Conservation (phyloP, 2,797 vertebrate species). For the Pampus argenteus region DNA sequence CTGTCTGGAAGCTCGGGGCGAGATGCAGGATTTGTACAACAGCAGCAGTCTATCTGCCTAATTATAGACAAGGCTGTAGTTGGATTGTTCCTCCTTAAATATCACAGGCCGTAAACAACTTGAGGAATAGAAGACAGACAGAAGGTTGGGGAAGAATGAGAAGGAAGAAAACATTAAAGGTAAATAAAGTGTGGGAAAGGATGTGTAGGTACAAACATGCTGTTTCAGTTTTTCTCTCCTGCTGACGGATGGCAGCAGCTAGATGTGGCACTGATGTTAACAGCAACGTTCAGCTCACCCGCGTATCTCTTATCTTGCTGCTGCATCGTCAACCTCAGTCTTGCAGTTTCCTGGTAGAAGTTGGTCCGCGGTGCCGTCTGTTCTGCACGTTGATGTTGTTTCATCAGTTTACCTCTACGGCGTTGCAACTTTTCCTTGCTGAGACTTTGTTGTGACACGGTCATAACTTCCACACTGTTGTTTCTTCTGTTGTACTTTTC, state of each 20-base stretch:
- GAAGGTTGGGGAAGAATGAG: constrained; percentile 4
- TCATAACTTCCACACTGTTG: background rate
- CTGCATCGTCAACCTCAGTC: background rate
- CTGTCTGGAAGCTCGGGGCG: constrained; percentile 6
- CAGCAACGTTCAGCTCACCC: constrained; percentile 1
- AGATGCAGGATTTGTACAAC: constrained; percentile 35
- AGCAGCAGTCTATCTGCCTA: constrained; percentile 29
- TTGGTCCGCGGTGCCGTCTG: background rate
- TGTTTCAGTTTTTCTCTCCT: background rate
- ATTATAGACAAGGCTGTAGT: constrained; percentile 18
- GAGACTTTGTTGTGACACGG: constrained; percentile 17
- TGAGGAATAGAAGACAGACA: background rate
- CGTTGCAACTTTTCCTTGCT: background rate
- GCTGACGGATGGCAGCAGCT: constrained; percentile 9
- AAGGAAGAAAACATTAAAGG: background rate
- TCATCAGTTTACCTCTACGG: constrained; percentile 11
- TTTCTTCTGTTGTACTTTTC: constrained; percentile 1
- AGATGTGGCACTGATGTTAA: background rate
- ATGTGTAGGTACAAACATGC: background rate
- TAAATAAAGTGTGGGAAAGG: background rate
- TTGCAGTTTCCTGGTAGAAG: constrained; percentile 1
- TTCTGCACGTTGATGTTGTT: constrained; percentile 3
- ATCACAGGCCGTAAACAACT: constrained; percentile 31
- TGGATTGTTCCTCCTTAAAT: constrained; percentile 25
- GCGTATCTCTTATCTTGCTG: background rate